Percentiles rank a stretch among this genome's conserved stretches.
Conservation (phyloP, 2,113 vertebrate genomes). For the Noturus placidus region DNA sequence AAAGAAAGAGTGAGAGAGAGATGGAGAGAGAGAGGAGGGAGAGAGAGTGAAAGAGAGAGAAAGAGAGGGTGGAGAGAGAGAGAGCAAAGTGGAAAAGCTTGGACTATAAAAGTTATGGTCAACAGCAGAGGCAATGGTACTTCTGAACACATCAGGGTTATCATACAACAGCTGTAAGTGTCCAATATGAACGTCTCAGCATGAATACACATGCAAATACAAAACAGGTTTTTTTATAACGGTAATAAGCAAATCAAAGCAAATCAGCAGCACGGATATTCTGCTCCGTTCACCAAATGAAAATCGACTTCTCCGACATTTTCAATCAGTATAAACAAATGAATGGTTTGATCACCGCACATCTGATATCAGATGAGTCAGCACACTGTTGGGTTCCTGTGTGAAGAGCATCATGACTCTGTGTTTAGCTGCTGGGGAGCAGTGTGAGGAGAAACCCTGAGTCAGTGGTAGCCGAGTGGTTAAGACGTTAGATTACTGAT, state of each 20-base stretch:
- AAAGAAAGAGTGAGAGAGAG: background rate
- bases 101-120: background rate
- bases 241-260: background rate
- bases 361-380: no score
- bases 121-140: background rate
- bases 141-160: constrained; percentile 4
- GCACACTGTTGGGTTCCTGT: no score
- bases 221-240: background rate
- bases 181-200: background rate
- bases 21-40: background rate
- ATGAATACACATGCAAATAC: background rate
- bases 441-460: no score
- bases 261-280: background rate
- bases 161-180: constrained; percentile 9
- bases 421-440: no score
- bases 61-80: no score
- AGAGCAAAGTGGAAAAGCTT: background rate
- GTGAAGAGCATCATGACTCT: no score
- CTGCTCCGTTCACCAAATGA: no score
- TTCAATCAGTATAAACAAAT: no score
- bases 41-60: background rate
- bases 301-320: no score
- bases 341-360: no score
- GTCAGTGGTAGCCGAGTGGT: no score
- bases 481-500: no score